These are phyloP conservation scores for Spea bombifrons DNA, from an alignment of 2,113 vertebrate genomes.

Conservation along the genomic window DNA sequence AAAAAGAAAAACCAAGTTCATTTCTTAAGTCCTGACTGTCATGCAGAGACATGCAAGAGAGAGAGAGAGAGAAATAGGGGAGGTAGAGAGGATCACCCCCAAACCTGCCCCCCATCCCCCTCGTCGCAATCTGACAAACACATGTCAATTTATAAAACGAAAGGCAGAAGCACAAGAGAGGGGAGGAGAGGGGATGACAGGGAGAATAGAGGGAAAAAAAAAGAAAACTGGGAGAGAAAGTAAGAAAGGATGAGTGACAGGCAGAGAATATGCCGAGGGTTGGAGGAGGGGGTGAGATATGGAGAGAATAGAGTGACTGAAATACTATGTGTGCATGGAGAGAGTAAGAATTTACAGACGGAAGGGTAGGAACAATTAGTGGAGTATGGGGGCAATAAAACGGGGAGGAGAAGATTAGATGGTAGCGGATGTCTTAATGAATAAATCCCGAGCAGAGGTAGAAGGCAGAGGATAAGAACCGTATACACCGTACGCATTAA, in stretches of 20 bases:
- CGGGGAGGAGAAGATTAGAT: no score
- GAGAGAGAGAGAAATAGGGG: conserved; percentile 29
- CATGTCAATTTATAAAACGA: conserved; percentile 44
- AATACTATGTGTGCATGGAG: neutral
- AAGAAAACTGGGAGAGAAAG: neutral
- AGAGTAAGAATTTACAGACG: no score
- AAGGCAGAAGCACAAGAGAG: conserved; percentile 32
- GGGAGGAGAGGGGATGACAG: conserved; percentile 38
- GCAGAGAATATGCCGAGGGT: conserved; percentile 8
- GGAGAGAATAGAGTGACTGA: conserved; percentile 18
- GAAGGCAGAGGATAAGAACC: no score
- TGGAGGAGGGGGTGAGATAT: conserved; percentile 3
- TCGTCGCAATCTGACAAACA: conserved; percentile 46
- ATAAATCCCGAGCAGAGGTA: no score
- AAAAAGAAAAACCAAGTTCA: conserved; percentile 17
- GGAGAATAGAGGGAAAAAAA: neutral
- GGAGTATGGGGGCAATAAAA: no score
- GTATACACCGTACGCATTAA: no score
- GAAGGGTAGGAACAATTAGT: no score
- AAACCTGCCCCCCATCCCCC: conserved; percentile 31
- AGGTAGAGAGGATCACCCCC: conserved; percentile 23
- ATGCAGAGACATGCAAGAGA: conserved; percentile 41
- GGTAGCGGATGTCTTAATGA: no score
- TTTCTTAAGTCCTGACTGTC: conserved; percentile 31
- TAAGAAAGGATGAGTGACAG: conserved; percentile 4